Evolutionary conservation across 2,797 vertebrate species (phyloP).

Genomic region (Periparus ater): DNA sequence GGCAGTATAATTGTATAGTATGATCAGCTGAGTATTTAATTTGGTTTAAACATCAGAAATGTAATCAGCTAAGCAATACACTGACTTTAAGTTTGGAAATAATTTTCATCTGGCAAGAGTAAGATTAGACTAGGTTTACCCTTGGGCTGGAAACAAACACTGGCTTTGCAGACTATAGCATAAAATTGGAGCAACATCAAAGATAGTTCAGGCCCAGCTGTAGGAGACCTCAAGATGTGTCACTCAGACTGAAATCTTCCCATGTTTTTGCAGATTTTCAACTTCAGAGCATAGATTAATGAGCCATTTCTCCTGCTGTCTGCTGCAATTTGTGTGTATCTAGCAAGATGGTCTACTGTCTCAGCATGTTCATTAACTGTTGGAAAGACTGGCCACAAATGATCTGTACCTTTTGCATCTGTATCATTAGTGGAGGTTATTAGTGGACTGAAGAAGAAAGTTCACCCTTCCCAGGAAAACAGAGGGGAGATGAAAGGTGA

Average conservation of each 20-base stretch:
- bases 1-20: not conserved
- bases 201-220: not conserved
- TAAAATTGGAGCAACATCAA: slow-evolving; percentile 2
- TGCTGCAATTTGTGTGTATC: not conserved
- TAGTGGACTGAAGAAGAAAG: not conserved
- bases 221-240: not conserved
- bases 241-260: not conserved
- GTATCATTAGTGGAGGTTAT: not conserved
- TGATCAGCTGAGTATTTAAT: not conserved
- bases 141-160: slow-evolving; percentile 2
- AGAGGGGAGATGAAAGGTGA: not conserved
- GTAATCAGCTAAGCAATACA: not conserved
- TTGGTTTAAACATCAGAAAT: not conserved
- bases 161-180: not conserved
- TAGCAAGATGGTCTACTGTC: not conserved
- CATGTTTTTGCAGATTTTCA: not conserved
- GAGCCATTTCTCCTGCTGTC: not conserved
- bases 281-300: not conserved
- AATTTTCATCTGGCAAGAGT: slow-evolving; percentile 2
- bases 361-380: not conserved
- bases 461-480: not conserved
- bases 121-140: not conserved
- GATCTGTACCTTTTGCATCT: not conserved
- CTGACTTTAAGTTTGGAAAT: not conserved
- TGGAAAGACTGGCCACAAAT: not conserved